Evolutionary conservation across 2,113 vertebrate species (phyloP).

Genomic region (Paralichthys olivaceus): DNA sequence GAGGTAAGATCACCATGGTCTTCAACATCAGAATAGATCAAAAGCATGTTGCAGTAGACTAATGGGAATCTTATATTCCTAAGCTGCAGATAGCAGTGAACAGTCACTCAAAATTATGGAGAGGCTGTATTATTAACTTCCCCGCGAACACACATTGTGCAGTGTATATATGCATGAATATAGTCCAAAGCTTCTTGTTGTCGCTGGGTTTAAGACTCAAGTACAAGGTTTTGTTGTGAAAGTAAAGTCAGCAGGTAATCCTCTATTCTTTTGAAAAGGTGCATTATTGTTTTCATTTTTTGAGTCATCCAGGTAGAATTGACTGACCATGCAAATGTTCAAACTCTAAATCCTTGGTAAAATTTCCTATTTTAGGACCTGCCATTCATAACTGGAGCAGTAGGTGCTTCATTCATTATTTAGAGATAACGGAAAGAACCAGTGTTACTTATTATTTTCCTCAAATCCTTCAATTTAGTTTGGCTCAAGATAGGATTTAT

Average conservation of each 20-base stretch:
- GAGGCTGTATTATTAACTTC: neutral
- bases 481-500: too few species aligned
- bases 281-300: too few species aligned
- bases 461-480: too few species aligned
- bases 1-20: slow-evolving; percentile 42
- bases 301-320: too few species aligned
- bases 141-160: neutral
- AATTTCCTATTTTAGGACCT: too few species aligned
- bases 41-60: neutral
- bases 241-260: neutral
- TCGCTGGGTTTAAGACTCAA: neutral
- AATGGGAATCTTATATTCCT: slow-evolving; percentile 9
- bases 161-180: neutral
- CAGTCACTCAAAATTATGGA: slow-evolving; percentile 7
- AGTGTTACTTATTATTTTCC: too few species aligned
- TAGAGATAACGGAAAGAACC: too few species aligned
- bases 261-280: neutral
- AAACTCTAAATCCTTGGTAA: too few species aligned
- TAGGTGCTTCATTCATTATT: too few species aligned
- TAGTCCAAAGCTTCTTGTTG: neutral
- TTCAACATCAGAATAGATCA: slow-evolving; percentile 31
- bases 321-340: too few species aligned
- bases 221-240: neutral
- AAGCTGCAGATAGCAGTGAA: slow-evolving; percentile 8
- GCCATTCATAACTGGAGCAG: too few species aligned